Evolutionary conservation across 2,797 vertebrate species (phyloP).

Genomic region (Podarcis lilfordi): DNA sequence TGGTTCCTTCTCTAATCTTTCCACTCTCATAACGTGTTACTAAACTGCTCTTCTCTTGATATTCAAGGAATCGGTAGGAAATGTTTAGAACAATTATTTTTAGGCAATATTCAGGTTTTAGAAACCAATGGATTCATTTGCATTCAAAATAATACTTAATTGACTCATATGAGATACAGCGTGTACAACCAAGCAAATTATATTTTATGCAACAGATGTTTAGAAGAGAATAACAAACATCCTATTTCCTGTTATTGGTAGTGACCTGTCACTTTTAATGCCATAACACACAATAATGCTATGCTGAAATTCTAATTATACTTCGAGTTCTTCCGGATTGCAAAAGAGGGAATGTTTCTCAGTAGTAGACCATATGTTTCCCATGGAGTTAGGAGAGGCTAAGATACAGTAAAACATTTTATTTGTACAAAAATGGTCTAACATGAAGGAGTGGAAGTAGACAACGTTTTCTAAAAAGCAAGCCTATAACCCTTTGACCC

Average conservation of each 20-base stretch:
- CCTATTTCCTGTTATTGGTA: slow-evolving; percentile 48
- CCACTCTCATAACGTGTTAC: not conserved
- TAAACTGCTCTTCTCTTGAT: not conserved
- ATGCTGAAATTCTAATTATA: slow-evolving; percentile 34
- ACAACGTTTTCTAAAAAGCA: not conserved
- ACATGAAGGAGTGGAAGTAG: too few relatives aligned
- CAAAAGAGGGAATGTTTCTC: not conserved
- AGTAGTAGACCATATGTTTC: slow-evolving; percentile 10
- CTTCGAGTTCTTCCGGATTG: slow-evolving; percentile 31
- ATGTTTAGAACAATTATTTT: slow-evolving; percentile 28
- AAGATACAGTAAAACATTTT: slow-evolving; percentile 7
- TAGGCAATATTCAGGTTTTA: not conserved
- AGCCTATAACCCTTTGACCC: too few relatives aligned
- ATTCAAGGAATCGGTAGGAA: slow-evolving; percentile 35
- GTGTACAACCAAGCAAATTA: slow-evolving; percentile 66
- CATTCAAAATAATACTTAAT: slow-evolving; percentile 50
- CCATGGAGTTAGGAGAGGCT: not conserved
- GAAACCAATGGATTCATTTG: slow-evolving; percentile 45
- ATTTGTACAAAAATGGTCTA: not conserved
- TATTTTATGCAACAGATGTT: slow-evolving; percentile 70
- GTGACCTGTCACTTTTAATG: slow-evolving; percentile 50
- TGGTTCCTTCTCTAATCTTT: slow-evolving; percentile 22
- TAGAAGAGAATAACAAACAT: slow-evolving; percentile 57
- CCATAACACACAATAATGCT: slow-evolving; percentile 45
- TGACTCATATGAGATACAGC: slow-evolving; percentile 55